A percentile compares a stretch with the other conserved stretches of the same genome.
Evolutionary conservation across 2,113 vertebrate genomes (phyloP).

Genomic region (Seriola aureovittata): DNA sequence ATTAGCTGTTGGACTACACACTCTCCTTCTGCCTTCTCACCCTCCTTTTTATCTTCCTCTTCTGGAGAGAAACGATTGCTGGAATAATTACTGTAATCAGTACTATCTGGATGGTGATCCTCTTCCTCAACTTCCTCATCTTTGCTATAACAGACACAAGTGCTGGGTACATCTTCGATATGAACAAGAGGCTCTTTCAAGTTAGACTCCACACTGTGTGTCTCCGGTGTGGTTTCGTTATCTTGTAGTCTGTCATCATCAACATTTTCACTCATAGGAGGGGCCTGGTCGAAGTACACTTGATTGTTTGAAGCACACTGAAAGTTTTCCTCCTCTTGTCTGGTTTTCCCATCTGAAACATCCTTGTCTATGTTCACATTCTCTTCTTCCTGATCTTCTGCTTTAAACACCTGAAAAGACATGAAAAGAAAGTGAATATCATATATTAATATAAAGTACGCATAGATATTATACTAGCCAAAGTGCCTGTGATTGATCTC

Average conservation of each 20-base stretch:
- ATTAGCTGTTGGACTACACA: too few relatives aligned
- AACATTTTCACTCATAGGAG: background rate
- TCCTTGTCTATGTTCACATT: background rate
- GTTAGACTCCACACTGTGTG: background rate
- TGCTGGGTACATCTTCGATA: background rate
- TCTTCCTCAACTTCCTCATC: constrained; percentile 17
- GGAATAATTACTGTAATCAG: background rate
- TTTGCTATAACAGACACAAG: background rate
- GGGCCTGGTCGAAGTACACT: background rate
- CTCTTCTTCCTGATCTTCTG: constrained; percentile 8
- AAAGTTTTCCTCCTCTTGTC: constrained; percentile 15
- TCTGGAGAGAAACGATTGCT: background rate
- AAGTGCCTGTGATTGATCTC: background rate
- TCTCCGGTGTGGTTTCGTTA: background rate
- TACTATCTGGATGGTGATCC: background rate
- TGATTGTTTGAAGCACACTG: background rate
- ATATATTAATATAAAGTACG: background rate
- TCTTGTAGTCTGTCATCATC: background rate
- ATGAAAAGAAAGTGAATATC: background rate
- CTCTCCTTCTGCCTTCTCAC: too few relatives aligned
- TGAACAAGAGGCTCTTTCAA: background rate
- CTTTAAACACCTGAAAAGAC: constrained; percentile 49
- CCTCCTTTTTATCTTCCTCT: constrained; percentile 1
- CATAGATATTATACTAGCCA: background rate
- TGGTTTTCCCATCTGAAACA: background rate